These are phyloP conservation scores for Caenorhabditis uteleia DNA, from an alignment of 2,888 invertebrate genomes.

Conservation along the genomic window DNA sequence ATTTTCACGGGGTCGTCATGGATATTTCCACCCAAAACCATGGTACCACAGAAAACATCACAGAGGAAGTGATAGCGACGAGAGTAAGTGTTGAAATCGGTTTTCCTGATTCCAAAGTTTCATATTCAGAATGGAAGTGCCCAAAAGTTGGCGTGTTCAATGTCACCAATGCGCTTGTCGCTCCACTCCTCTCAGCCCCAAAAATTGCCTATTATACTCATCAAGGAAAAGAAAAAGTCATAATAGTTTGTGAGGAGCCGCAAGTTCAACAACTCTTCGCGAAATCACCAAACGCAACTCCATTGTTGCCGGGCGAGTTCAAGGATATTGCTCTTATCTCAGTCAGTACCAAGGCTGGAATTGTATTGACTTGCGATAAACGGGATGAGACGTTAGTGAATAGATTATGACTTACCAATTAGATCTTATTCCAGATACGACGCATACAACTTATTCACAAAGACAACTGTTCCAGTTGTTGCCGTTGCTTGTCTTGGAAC, in stretches of 20 bases:
- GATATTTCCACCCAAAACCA: too few species aligned
- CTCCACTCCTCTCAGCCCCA: conserved; percentile 9
- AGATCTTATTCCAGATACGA: conserved; percentile 11
- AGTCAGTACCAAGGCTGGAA: conserved; percentile 15
- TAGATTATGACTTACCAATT: not conserved
- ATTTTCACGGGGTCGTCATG: too few species aligned
- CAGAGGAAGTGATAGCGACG: too few species aligned
- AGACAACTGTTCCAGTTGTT: conserved; percentile 9
- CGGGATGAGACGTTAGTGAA: conserved; percentile 7
- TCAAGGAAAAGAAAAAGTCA: conserved; percentile 19
- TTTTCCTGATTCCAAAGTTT: too few species aligned
- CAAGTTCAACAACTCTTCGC: conserved; percentile 20
- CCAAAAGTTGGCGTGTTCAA: conserved; percentile 13
- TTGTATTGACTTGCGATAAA: conserved; percentile 12
- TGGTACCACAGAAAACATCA: too few species aligned
- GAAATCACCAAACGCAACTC: conserved; percentile 9
- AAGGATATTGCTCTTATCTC: conserved; percentile 17
- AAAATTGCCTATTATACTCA: conserved; percentile 24
- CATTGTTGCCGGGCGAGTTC: not conserved
- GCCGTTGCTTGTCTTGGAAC: conserved; percentile 4
- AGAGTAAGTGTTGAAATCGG: too few species aligned
- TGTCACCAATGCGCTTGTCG: not conserved
- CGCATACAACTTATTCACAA: conserved; percentile 14
- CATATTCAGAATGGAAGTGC: conserved; percentile 22
- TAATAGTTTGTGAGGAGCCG: conserved; percentile 14